Percentiles rank a stretch among this genome's conserved stretches.
phyloP scores from a whole-genome alignment of 2,888 invertebrate genomes.

The Synergus japonicus region DNA sequence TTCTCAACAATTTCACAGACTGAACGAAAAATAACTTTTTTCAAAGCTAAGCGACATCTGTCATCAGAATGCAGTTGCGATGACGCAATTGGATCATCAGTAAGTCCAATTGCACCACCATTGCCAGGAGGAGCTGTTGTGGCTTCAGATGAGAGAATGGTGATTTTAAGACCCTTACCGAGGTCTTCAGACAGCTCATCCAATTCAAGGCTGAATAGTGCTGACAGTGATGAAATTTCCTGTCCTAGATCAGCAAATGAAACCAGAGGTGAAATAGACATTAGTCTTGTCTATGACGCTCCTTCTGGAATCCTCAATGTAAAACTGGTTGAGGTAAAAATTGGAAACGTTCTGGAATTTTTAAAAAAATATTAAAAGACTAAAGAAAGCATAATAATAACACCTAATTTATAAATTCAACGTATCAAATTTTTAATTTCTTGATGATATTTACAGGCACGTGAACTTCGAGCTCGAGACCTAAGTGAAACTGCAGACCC shows the following conservation, averaged over 20 bases:
- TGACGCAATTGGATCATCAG: slow-evolving; percentile 62
- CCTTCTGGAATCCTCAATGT: slow-evolving; percentile 83
- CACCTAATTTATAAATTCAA: not conserved
- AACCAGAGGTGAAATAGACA: slow-evolving; percentile 81
- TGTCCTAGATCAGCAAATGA: slow-evolving; percentile 76
- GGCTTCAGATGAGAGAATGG: slow-evolving; percentile 79
- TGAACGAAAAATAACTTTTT: not conserved
- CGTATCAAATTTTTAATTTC: not conserved
- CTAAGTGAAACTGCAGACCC: slow-evolving; percentile 83
- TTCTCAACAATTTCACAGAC: too few species aligned
- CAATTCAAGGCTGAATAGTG: slow-evolving; percentile 77
- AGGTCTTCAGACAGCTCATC: slow-evolving; percentile 37
- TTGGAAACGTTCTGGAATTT: not conserved
- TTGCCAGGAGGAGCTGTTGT: slow-evolving; percentile 68
- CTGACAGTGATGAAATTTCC: slow-evolving; percentile 80
- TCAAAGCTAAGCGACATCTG: slow-evolving; percentile 62
- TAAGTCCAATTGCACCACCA: slow-evolving; percentile 70
- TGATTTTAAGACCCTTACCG: slow-evolving; percentile 75
- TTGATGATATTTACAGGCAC: slow-evolving; percentile 75
- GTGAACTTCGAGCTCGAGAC: slow-evolving; percentile 80
- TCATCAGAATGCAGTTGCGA: slow-evolving; percentile 68
- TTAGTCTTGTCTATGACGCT: slow-evolving; percentile 82
- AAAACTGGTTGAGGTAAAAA: slow-evolving; percentile 81
- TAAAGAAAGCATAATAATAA: not conserved
- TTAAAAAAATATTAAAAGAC: not conserved